Base-by-base conservation (phyloP, 2,797 vertebrate genomes). In the Euthynnus affinis region DNA sequence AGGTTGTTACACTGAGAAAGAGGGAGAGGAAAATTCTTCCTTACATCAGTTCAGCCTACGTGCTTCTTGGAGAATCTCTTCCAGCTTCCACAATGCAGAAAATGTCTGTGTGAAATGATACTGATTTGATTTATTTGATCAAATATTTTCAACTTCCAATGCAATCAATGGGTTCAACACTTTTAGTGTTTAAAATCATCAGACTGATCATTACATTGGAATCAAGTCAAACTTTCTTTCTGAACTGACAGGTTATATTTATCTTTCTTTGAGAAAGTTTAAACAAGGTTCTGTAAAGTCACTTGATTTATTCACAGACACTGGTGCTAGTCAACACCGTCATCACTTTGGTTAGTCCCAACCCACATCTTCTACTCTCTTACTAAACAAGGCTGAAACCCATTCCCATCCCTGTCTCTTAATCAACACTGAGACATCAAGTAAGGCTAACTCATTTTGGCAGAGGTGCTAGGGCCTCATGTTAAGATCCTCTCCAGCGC, bases 1-100 rank as follows among this genome's bases (percentile, higher is more conserved):
- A 92, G 89, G 90, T 91, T 91, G 89, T 92, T 92, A 91, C 88
- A 88, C 88, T 81, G 87, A 90, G 87, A 86, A 90, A 86, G 85
- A 84, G 81, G 67, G 82, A 90, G 78, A 88, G 76, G 81, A 87
- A 89, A 91, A 88, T 87, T 89, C 78, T 89, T 88, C 74, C 77
- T 76, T 58, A 84, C 88, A 87, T 89, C 82, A 87, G 82, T 87
- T 86, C 44, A 12, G 83, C 84, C 89, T 82, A 87, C 80, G 32
- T 86, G 81, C 83, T 90, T 81, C 91, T 91, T 5, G 20, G 86
- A 92, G 89, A 87, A 78, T 89, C 69, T 76, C 79, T 65, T 46
- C 65, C 40, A 68, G 83, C 60, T 68, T 89, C 84, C 25, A 77
- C 84, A 59, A 78, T 80, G 84, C 71, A 89, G 66, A 83, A 89